Percentiles rank a stretch among this genome's conserved stretches.
phyloP scores from a whole-genome alignment of 1,140 invertebrate species.

The Scaptodrosophila lebanonensis region DNA sequence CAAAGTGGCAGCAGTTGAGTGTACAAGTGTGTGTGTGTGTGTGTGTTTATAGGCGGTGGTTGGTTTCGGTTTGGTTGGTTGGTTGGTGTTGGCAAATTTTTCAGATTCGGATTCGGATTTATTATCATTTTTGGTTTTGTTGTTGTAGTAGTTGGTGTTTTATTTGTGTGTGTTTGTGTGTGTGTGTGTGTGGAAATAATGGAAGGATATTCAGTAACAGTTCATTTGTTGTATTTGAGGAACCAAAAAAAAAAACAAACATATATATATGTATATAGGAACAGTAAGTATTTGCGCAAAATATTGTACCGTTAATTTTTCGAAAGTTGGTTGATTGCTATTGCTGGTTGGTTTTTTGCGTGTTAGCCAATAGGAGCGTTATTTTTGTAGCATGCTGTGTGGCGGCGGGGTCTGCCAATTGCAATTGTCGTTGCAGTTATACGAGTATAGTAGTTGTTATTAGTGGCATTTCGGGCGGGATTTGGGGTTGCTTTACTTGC shows the following conservation, averaged over 20 bases:
- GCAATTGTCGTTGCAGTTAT: constrained; percentile 14
- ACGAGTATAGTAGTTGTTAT: not conserved
- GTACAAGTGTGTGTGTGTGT: constrained; percentile 47
- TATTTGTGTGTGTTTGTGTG: constrained; percentile 40
- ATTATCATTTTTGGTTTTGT: constrained; percentile 18
- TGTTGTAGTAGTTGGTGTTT: constrained; percentile 22
- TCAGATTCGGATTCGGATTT: constrained; percentile 6
- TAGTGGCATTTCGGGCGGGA: not conserved
- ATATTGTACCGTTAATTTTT: too few species aligned
- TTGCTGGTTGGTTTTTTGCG: not conserved
- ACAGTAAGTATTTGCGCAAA: constrained; percentile 59
- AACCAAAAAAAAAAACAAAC: too few species aligned
- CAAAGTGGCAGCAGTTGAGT: constrained; percentile 70
- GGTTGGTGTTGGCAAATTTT: constrained; percentile 4
- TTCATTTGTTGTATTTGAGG: constrained; percentile 59
- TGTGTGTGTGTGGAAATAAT: constrained; percentile 64
- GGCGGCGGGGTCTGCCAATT: constrained; percentile 11
- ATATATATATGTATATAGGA: too few species aligned
- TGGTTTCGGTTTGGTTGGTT: too few species aligned
- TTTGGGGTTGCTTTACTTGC: constrained; percentile 4
- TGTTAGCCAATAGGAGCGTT: too few species aligned
- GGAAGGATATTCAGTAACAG: constrained; percentile 76
- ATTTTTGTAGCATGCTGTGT: not conserved
- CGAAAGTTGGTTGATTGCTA: too few species aligned
- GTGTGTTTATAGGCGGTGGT: constrained; percentile 1